A percentile compares a stretch with the other conserved stretches of the same genome.
Evolutionary conservation across 53 echinoderm and acorn worm genomes (phyloP).

Genomic region (Mesocentrotus franciscanus): DNA sequence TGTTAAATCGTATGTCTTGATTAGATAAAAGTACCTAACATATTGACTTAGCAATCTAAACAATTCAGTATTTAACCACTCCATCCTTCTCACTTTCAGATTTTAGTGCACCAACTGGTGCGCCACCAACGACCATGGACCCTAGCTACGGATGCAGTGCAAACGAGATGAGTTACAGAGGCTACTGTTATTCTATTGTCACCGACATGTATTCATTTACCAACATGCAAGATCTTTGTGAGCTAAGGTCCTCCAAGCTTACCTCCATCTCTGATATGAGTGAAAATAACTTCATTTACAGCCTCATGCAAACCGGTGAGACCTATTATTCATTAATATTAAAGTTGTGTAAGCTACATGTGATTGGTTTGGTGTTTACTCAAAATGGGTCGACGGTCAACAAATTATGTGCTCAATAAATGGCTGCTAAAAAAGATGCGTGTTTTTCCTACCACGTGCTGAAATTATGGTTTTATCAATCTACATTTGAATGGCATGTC

Average conservation of each 20-base stretch:
- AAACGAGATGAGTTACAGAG: constrained; percentile 69
- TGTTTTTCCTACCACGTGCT: too few species aligned
- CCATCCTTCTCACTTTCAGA: constrained; percentile 18
- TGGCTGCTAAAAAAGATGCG: too few species aligned
- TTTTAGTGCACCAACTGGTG: constrained; percentile 68
- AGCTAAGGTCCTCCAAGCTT: constrained; percentile 70
- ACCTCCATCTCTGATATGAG: constrained; percentile 72
- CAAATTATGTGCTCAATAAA: too few species aligned
- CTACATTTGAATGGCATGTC: too few species aligned
- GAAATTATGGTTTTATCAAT: too few species aligned
- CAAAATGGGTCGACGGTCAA: too few species aligned
- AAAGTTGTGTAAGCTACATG: too few species aligned
- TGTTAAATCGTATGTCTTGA: too few species aligned
- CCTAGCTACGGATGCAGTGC: constrained; percentile 73
- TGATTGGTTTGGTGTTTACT: too few species aligned
- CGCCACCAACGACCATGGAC: constrained; percentile 71
- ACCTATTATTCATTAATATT: not conserved
- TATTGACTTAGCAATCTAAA: too few species aligned
- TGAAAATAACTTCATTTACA: constrained; percentile 80
- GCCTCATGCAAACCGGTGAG: constrained; percentile 73
- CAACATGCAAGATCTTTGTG: constrained; percentile 68
- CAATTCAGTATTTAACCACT: not conserved
- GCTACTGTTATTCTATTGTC: constrained; percentile 71
- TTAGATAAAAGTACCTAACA: too few species aligned
- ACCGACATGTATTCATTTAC: constrained; percentile 68